A percentile compares a stretch with the other conserved stretches of the same genome.
These are phyloP conservation scores for Anarrhichthys ocellatus DNA, from an alignment of 2,113 vertebrate genomes.

Conservation along the genomic window DNA sequence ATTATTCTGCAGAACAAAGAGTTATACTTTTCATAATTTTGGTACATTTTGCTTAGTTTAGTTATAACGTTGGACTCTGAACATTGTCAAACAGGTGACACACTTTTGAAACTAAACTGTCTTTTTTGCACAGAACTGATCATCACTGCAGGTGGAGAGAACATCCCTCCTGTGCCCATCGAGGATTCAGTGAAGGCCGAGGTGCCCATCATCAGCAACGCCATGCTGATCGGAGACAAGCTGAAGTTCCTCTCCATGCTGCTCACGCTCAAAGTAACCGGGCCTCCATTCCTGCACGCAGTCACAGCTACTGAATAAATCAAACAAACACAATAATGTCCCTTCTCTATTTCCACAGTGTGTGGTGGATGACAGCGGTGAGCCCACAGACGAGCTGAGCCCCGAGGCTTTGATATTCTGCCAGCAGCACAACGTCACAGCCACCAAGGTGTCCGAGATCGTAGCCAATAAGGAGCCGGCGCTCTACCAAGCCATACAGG, in stretches of 20 bases:
- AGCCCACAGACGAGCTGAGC: slow-evolving; percentile 80
- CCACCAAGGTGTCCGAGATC: slow-evolving; percentile 79
- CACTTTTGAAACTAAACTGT: not conserved
- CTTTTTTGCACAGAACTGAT: slow-evolving; percentile 78
- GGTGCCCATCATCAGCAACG: slow-evolving; percentile 81
- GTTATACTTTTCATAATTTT: not conserved
- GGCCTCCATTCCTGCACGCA: not conserved
- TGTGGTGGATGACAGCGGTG: slow-evolving; percentile 74
- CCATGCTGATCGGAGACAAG: slow-evolving; percentile 85
- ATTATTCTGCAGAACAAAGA: not conserved
- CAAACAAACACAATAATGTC: not conserved
- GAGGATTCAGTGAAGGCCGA: slow-evolving; percentile 82
- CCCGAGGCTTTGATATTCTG: slow-evolving; percentile 75
- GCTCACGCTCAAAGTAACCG: slow-evolving; percentile 83
- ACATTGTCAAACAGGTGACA: not conserved
- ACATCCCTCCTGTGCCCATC: slow-evolving; percentile 83
- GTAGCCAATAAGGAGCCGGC: slow-evolving; percentile 77
- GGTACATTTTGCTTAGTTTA: not conserved
- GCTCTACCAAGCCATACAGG: slow-evolving; percentile 80
- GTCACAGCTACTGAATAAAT: not conserved
- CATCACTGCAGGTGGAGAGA: slow-evolving; percentile 87
- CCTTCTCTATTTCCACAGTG: slow-evolving; percentile 66
- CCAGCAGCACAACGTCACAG: slow-evolving; percentile 32
- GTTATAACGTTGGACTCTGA: not conserved
- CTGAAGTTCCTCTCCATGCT: slow-evolving; percentile 86